Base-by-base conservation (phyloP, 2,113 vertebrate species). In the Pelvicachromis taeniatus region DNA sequence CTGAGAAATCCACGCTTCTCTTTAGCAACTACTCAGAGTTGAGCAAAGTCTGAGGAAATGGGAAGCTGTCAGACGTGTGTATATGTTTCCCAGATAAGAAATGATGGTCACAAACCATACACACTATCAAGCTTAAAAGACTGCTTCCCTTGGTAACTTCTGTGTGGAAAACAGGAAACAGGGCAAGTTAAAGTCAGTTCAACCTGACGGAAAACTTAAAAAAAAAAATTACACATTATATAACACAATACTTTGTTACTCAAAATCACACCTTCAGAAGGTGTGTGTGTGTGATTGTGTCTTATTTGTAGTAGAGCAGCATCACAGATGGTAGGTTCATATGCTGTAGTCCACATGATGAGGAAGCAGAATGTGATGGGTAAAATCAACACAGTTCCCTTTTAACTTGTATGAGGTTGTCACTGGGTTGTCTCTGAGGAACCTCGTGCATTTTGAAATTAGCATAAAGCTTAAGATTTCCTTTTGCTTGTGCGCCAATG, bases 151-250 rank as follows among this genome's bases (percentile, higher is more conserved):
- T 87, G 45, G 21, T 55, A 9, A 78, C 48, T 2, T 78, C 19
- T 87, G 42, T 45, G 31, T 11, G 6, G 6, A 68, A 87, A 93
- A 90, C 61, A 77, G 81, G 81, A 91, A 78, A 70, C 58, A 68
- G 33, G 42, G 61, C 61, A 83, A 77, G 68, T 42, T 80, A 31
- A 50, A 80, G 40, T 70, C 45, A 19, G 68, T 79, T 78, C 21
- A 54, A 80, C 45, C 23, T 11, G 33, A 61, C 17, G 16, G 56
- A n/a, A n/a, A 7, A 6, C n/a, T 48, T 16, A 9, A 11, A 31
- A 31, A 31, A 31, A 33, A 33, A 42, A 42, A 2, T 26, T 48
- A 14, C 19, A 6, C 23, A 9, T 17, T 77, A 31, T 54, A 42
- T 70, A 82, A 45, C 29, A 73, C 12, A 29, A 9, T 31, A 23